Evolutionary conservation across 1,140 invertebrate genomes (phyloP).

Genomic region (Eciton burchellii): DNA sequence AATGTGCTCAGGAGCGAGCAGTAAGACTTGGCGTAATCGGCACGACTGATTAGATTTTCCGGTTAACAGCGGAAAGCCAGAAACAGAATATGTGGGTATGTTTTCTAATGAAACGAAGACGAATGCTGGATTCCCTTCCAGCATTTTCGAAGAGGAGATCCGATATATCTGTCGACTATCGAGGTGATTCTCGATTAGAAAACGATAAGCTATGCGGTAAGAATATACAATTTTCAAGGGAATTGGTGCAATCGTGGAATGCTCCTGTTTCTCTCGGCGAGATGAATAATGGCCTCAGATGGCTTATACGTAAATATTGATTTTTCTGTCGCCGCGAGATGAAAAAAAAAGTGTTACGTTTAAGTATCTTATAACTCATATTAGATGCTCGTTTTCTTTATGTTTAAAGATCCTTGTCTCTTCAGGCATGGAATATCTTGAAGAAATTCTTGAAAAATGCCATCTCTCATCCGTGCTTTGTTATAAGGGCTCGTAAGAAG

Average conservation of each 20-base stretch:
- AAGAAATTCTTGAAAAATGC: background rate
- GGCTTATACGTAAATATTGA: background rate
- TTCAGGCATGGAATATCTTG: background rate
- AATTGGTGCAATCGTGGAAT: background rate
- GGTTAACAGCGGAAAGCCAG: background rate
- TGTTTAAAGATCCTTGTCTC: background rate
- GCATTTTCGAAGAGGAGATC: background rate
- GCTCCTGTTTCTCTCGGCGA: too few species aligned
- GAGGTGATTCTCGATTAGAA: background rate
- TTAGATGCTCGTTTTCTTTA: background rate
- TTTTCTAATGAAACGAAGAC: background rate
- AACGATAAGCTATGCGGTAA: background rate
- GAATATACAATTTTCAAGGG: constrained; percentile 5
- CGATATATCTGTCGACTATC: too few species aligned
- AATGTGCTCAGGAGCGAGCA: constrained; percentile 21
- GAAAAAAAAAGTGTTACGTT: background rate
- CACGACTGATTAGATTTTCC: constrained; percentile 31
- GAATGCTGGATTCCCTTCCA: background rate
- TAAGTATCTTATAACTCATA: background rate
- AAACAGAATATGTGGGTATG: background rate
- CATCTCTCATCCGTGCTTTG: background rate
- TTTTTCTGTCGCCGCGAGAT: background rate
- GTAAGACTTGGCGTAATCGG: constrained; percentile 16
- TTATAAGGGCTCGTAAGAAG: background rate
- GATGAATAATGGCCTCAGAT: background rate